A percentile compares a stretch with the other conserved stretches of the same genome.
Evolutionary conservation across 2,888 invertebrate species (phyloP).

Genomic region (Erebia epiphron): DNA sequence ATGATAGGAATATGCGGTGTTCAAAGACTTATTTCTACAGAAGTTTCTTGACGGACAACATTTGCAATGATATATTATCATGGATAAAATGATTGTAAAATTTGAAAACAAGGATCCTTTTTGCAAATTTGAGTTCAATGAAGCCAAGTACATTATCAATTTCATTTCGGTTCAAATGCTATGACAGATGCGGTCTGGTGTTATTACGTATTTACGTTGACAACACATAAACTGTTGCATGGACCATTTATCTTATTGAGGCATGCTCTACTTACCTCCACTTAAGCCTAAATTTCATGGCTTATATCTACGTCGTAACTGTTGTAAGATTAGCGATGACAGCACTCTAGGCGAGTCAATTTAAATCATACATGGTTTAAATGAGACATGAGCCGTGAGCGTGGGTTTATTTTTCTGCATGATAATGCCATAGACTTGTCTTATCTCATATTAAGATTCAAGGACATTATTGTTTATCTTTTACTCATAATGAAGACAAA

Average conservation of each 20-base stretch:
- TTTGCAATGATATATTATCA: too few relatives aligned
- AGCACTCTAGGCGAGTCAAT: slow-evolving; percentile 5
- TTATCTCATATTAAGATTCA: background rate
- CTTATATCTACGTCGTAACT: slow-evolving; percentile 1
- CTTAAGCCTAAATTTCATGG: slow-evolving; percentile 15
- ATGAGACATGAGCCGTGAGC: background rate
- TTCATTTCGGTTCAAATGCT: background rate
- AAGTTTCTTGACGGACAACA: too few relatives aligned
- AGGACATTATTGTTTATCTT: background rate
- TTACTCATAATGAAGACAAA: background rate
- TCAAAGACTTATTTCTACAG: too few relatives aligned
- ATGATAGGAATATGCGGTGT: too few relatives aligned
- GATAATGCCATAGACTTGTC: background rate
- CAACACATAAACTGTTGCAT: slow-evolving; percentile 6
- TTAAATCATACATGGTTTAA: slow-evolving; percentile 1
- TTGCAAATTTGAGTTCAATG: background rate
- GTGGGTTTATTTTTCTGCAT: background rate
- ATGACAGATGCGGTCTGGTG: background rate
- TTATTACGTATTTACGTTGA: slow-evolving; percentile 15
- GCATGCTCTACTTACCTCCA: slow-evolving; percentile 7
- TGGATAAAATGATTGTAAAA: too few relatives aligned
- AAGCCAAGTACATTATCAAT: background rate
- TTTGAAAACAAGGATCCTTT: too few relatives aligned
- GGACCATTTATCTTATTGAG: slow-evolving; percentile 7
- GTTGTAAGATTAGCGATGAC: slow-evolving; percentile 12